phyloP scores from a whole-genome alignment of 1,140 invertebrate species.

The Meloidogyne hapla region DNA sequence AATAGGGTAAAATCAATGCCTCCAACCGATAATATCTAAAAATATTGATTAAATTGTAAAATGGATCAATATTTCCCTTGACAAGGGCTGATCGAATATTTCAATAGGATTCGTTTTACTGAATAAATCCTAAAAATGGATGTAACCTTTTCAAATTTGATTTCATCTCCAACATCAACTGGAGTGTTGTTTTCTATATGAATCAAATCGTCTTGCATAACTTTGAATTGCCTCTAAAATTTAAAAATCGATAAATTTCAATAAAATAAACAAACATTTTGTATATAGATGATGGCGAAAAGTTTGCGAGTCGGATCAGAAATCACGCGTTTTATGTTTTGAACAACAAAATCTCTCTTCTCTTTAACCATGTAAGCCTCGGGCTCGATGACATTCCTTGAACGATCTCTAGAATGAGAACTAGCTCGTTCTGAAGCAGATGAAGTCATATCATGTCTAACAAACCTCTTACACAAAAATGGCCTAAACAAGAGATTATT shows the following conservation, averaged over 20 bases:
- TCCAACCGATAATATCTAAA: conserved; percentile 59
- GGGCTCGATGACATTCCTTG: conserved; percentile 14
- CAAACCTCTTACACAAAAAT: not conserved
- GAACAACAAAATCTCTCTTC: conserved; percentile 14
- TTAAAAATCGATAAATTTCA: not conserved
- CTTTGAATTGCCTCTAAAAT: conserved; percentile 54
- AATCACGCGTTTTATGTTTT: conserved; percentile 31
- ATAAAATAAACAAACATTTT: conserved; percentile 27
- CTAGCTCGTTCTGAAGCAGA: not conserved
- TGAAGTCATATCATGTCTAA: not conserved
- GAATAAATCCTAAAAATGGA: no score
- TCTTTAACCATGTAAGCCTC: conserved; percentile 11
- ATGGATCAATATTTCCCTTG: no score
- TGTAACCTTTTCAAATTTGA: conserved; percentile 59
- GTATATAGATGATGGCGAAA: conserved; percentile 58
- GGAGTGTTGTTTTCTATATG: conserved; percentile 55
- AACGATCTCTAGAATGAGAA: not conserved
- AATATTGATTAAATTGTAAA: not conserved
- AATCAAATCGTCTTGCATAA: conserved; percentile 56
- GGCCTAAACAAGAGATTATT: not conserved
- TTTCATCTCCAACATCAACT: conserved; percentile 58
- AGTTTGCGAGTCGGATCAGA: conserved; percentile 32
- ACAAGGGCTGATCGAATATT: no score
- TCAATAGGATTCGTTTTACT: no score
- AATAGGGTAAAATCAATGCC: conserved; percentile 54